Evolutionary conservation across 2,888 invertebrate species (phyloP), one percentile per base, ranked within the genome.

Genomic region (Rotaria macrura): DNA sequence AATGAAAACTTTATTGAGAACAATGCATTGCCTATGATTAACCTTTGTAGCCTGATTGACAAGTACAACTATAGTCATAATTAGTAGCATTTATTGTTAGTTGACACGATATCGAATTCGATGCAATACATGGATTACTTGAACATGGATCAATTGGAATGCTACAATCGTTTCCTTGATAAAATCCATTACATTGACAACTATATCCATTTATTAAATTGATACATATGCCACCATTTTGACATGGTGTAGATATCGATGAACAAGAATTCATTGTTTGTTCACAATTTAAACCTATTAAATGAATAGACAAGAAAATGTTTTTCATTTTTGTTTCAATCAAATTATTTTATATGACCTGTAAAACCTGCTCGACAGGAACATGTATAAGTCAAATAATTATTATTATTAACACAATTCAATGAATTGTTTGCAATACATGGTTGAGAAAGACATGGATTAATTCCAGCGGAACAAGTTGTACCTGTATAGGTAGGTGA

Each of bases 171-270:
- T 49, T 83, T n/a, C 86, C 86, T 40, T 47, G 38, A 49, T 43
- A 86, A 23, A 49, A 40, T 20, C 38, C 9, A 40, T 23, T 25
- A 84, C 86, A 86, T 54, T 38, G 65, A 52, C 86, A 86, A 25
- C 47, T 23, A 43, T 72, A 85, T 23, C 84, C 79, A 57, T 85
- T 85, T 34, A 83, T n/a, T 23, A 72, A 43, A 40, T 47, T 47
- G 2, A 85, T 47, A 72, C 86, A 86, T 55, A 57, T 86, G 20
- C 86, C 86, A 65, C 85, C 83, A 72, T 86, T 86, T 74, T 34
- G 55, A 54, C 86, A 86, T 29, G 85, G 83, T 25, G 29, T 49
- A 23, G 29, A 29, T 40, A 29, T 84, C 38, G 12, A 84, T 43
- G 57, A 79, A 86, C n/a, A 84, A 52, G 43, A 72, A 74, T 40